A percentile compares a stretch with the other conserved stretches of the same genome.
Conservation (phyloP, 2,113 vertebrate genomes). For the Xerus inauris region DNA sequence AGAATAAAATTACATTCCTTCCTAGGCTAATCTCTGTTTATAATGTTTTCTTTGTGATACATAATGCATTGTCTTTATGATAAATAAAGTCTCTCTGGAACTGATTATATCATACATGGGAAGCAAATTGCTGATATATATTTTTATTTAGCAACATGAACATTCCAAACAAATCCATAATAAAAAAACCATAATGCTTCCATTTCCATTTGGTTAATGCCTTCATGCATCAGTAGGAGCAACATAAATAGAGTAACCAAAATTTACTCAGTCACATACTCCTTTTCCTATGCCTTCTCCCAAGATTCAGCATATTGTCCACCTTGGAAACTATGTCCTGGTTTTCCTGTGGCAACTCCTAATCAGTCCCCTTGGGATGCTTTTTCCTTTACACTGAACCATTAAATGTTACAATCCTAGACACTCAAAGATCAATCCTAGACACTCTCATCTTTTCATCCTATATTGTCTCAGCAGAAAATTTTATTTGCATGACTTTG, state of each 20-base stretch:
- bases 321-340: background rate
- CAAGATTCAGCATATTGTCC: background rate
- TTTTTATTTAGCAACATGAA: conserved; percentile 65
- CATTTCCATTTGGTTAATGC: conserved; percentile 43
- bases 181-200: conserved; percentile 1
- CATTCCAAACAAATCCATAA: conserved; percentile 48
- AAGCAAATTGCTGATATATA: conserved; percentile 58
- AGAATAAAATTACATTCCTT: conserved; percentile 47
- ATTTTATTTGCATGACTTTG: background rate
- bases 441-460: background rate
- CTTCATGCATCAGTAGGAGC: background rate
- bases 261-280: background rate
- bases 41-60: conserved; percentile 57
- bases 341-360: background rate
- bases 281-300: background rate
- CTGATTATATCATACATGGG: conserved; percentile 62
- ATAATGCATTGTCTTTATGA: conserved; percentile 54
- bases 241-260: background rate
- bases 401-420: background rate
- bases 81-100: conserved; percentile 63
- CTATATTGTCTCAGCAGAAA: background rate
- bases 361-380: background rate
- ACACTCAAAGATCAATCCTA: background rate
- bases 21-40: background rate
- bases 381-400: background rate